Evolutionary conservation across 1,140 invertebrate species (phyloP), one percentile per base, ranked within the genome.

Genomic region (Linepithema humile): DNA sequence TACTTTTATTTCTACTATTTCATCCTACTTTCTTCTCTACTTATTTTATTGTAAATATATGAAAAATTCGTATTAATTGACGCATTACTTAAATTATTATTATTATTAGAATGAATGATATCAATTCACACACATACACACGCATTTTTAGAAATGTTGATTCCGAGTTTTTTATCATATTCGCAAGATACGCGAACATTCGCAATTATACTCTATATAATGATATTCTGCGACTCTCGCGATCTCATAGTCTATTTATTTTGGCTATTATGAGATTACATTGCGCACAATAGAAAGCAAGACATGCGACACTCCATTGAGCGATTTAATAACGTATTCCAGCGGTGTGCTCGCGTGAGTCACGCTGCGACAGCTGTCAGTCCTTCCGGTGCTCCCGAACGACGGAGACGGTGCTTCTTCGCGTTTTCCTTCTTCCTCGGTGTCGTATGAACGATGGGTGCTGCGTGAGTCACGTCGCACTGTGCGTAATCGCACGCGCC

Each of bases 291-390:
- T 55, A 40, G 50, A 55, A 69, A 70, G 50, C 26, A 26, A 78
- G 48, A 55, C 75, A 20, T 32, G 5, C 62, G 20, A 43, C 48
- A 29, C 7, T 69, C 50, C n/a, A 75, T 75, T 26, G 48, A 69
- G 48, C 23, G 35, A 45, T 40, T 69, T 78, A 78, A 78, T 80
- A 80, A 69, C 48, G 75, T 70, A 80, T 80, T 35, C 75, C 35
- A 26, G 45, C 62, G 48, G 35, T 9, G 64, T 12, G 62, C 62
- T 78, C 75, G 64, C 75, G 75, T 80, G 64, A 80, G 64, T 80
- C 75, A 80, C 48, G 64, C 10, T 20, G 59, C 15, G 20, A 9
- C 74, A 80, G 75, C 75, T 80, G 75, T 80, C 64, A 10, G 17
- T 6, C 17, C 75, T 80, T 80, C 75, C 64, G 75, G 64, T 80